Evolutionary conservation across 2,797 vertebrate species (phyloP), one percentile per base, ranked within the genome.

Genomic region (Sebastes steindachneri): DNA sequence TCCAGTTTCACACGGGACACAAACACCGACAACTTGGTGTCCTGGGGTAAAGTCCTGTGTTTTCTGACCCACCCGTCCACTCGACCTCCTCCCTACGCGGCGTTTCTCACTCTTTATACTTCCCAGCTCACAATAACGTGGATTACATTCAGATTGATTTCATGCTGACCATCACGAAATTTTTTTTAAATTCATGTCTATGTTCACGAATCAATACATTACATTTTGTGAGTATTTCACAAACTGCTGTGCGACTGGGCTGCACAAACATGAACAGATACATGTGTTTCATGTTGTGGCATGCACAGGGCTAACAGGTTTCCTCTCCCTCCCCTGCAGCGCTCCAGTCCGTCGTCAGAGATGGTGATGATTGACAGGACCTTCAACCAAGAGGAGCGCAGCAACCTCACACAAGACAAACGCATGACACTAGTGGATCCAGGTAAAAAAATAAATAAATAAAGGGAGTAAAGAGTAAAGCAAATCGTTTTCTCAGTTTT

Each of bases 291-390:
- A 6, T 66, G 45, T 68, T 23, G 3, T 7, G 26, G 17, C 67
- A 53, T 4, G 57, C 14, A 28, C 26, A 4, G 9, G 58, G 1
- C 19, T 76, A 19, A 90, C 77, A 25, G n/a, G 68, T 68, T 35
- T 7, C 33, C 17, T 68, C 73, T 64, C 45, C 41, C 8, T 59
- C 14, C 17, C 29, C 63, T 75, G 67, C 95, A 99, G 98, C 96
- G 97, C 76, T 96, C 96, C 86, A 98, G 97, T 88, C 98, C 98
- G 7, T 99, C 98, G 23, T 98, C 98, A 51, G 98, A 99, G 93
- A 98, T 98, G 96, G 98, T 99, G 84, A 99, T 99, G 98, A 98
- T 99, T 45, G 98, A 99, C 79, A 96, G 98, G 86, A 99, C 98
- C 87, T 99, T 99, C 93, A 99, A 99, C 94, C 98, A 99, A 83